Evolutionary conservation across 2,888 invertebrate genomes (phyloP).

Genomic region (Tolmerus cingulatus): DNA sequence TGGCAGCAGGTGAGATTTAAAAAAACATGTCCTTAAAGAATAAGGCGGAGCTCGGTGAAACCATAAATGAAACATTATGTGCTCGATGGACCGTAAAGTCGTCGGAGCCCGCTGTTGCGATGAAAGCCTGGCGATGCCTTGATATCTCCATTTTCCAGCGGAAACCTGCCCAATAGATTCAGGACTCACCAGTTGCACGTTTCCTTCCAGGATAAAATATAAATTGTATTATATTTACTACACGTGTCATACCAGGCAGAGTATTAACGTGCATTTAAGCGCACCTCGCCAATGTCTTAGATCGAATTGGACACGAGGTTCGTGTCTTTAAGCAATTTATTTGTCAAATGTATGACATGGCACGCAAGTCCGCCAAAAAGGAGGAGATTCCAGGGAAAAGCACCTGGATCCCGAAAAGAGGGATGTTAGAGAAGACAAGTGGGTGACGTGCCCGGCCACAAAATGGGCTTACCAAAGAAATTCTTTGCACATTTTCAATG

Average conservation of each 20-base stretch:
- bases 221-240: background rate
- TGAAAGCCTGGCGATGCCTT: background rate
- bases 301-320: constrained; percentile 21
- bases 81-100: background rate
- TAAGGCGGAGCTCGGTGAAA: background rate
- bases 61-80: background rate
- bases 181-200: background rate
- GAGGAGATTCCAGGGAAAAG: background rate
- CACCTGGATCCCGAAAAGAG: background rate
- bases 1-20: background rate
- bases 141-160: background rate
- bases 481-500: background rate
- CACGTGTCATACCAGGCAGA: constrained; percentile 19
- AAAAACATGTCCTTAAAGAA: background rate
- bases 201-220: background rate
- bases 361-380: constrained; percentile 14
- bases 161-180: background rate
- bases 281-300: background rate
- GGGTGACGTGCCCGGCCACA: background rate
- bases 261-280: constrained; percentile 7
- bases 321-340: background rate
- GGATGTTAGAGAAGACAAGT: background rate
- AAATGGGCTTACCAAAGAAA: background rate
- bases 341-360: background rate
- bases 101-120: background rate